Base-by-base conservation (phyloP, 2,888 invertebrate species). In the Notodonta ziczac region DNA sequence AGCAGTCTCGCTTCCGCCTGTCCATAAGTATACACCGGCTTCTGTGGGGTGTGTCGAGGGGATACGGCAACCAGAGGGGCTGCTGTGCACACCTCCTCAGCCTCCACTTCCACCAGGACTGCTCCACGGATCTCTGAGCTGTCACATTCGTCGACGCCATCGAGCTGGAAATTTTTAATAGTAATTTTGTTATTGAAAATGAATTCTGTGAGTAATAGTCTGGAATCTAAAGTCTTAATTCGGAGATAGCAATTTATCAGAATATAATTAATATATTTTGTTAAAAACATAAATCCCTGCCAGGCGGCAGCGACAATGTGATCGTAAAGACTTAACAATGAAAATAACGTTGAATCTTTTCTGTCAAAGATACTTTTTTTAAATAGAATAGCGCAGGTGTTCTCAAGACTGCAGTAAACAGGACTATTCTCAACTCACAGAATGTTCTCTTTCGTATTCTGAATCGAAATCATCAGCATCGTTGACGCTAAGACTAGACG, bases 91-190 rank as follows among this genome's bases (percentile, higher is more conserved):
- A 96, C 95, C 60, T 96, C 96, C 60, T 97, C 96, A 72, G 96
- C 97, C 83, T 97, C 97, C 5, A 97, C 96, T 81, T 97, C 97
- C 0, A 97, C 97, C 63, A 97, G 94, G 1, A 97, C 94, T 0
- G 97, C 97, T 72, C 96, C 96, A 0, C 97, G 96, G 52, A 95
- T 94, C 58, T 94, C 86, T 1, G 81, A 82, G 9, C 88, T 85
- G 10, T 90, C 91, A 53, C 84, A 85, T 39, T 89, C 89, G 14
- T 91, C 93, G 4, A 78, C 82, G 4, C 83, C 85, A 48, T 91
- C 88, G 40, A 85, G 77, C 89, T 90, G 67, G 48, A 35, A 35
- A 35, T 35, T 6, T 35, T 35, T 7, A 2, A 24, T 2, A 24
- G 24, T 24, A 2, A 24, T 24, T 24, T 24, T 2, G 24, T 24